Percentiles rank a stretch among this genome's conserved stretches.
These are phyloP conservation scores for Lophochroa leadbeateri DNA, from an alignment of 2,113 vertebrate species.

Conservation along the genomic window DNA sequence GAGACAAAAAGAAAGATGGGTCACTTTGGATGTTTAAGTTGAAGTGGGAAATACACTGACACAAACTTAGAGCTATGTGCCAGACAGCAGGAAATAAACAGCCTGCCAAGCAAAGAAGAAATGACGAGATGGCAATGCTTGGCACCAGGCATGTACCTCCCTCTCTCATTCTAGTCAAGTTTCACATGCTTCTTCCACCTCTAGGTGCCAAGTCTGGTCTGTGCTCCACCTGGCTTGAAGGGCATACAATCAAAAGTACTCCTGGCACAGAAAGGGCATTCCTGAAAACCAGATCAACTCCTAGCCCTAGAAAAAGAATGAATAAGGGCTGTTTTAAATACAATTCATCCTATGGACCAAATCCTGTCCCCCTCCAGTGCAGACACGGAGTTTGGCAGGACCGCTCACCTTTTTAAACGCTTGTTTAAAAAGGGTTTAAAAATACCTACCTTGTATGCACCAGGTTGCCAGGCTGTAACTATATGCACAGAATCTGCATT, in stretches of 20 bases:
- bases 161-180: not conserved
- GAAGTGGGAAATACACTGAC: slow-evolving; percentile 7
- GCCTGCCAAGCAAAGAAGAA: not conserved
- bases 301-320: not conserved
- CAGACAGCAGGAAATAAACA: slow-evolving; percentile 1
- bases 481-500: not conserved
- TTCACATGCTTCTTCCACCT: not conserved
- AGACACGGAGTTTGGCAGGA: not conserved
- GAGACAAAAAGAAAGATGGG: not conserved
- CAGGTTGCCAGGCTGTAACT: not conserved
- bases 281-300: not conserved
- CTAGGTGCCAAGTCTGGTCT: not conserved
- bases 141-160: not conserved
- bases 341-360: not conserved
- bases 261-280: not conserved
- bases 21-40: not conserved
- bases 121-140: not conserved
- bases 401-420: not conserved
- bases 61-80: not conserved
- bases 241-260: not conserved
- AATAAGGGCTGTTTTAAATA: not conserved
- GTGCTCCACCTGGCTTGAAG: not conserved
- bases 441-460: not conserved
- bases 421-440: not conserved
- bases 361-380: rapidly evolving